Percentiles rank a stretch among this genome's conserved stretches.
Conservation (phyloP, 2,113 vertebrate genomes). For the Crotalus horridus region DNA sequence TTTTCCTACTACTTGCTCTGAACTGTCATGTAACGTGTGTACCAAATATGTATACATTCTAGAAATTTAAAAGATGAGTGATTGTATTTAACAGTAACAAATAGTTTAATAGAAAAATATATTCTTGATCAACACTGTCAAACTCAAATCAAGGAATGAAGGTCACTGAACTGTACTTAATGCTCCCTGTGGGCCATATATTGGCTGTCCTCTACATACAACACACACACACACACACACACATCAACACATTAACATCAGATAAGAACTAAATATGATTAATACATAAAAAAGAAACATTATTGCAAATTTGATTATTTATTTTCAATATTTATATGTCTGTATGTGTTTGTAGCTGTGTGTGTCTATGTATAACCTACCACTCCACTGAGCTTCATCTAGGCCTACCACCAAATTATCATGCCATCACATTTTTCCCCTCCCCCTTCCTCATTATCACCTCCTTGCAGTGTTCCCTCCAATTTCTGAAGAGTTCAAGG, state of each 20-base stretch:
- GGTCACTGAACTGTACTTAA: no score
- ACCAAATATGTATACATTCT: neutral
- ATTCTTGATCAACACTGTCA: neutral
- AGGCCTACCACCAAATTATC: neutral
- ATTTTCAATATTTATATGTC: neutral
- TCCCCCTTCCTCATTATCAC: neutral
- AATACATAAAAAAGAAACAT: neutral
- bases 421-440: neutral
- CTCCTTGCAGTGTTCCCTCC: no score
- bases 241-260: neutral
- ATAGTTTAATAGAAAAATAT: neutral
- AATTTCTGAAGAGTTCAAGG: neutral
- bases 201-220: no score
- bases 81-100: neutral
- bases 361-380: no score
- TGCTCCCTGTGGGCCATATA: no score
- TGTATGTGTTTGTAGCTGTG: neutral
- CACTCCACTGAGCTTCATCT: neutral
- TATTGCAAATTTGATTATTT: neutral
- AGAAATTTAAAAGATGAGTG: neutral
- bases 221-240: neutral
- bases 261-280: neutral
- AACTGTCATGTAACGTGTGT: neutral
- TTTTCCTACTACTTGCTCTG: neutral
- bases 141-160: no score